Evolutionary conservation across 37 sponge, comb jelly and placozoan genomes (phyloP), one percentile per base, ranked within the genome.

Genomic region (Chondrosia reniformis): DNA sequence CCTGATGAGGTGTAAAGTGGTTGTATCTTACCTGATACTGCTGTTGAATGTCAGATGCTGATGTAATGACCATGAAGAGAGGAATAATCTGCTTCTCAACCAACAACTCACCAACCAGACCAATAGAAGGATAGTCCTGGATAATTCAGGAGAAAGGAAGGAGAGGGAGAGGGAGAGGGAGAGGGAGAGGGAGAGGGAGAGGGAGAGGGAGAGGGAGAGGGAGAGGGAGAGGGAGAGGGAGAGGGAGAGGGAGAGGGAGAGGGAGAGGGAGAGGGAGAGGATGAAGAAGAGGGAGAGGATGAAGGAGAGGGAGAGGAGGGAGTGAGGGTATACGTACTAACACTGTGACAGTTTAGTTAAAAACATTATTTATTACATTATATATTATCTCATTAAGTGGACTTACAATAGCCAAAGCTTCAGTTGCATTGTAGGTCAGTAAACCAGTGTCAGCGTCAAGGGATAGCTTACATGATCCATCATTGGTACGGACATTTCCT

Each of bases 81-180:
- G 72, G 72, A 17, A 69, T 7, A 3, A 69, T 25, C 2, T 21
- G 19, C 36, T 69, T n/a, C 15, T 21, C 21, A 1, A 3, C 21
- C 2, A 69, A 39, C 19, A 69, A 44, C 5, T 32, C 13, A 1
- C 21, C 76, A 2, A 55, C 55, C 54, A 76, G 32, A 6, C 76
- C 55, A 55, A 76, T 33, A 38, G 76, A 76, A 27, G 57, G 76
- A 22, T 63, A 62, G 65, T 66, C 46, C 46, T 62, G 55, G 27
- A 49, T 25, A n/a, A 67, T 67, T 4, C 33, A 67, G 32, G 46
- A 21, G 77, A 25, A 42, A 3, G 45, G 75, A 40, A 24, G 75
- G 46, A 42, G 49, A 3, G n/a, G 40, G 49, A 45, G 75, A 5
- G 75, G 75, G 10, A 8, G 41, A 15, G 75, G 45, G 27, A 49